These are phyloP conservation scores for Hyles lineata DNA, from an alignment of 2,888 invertebrate species.

Conservation along the genomic window DNA sequence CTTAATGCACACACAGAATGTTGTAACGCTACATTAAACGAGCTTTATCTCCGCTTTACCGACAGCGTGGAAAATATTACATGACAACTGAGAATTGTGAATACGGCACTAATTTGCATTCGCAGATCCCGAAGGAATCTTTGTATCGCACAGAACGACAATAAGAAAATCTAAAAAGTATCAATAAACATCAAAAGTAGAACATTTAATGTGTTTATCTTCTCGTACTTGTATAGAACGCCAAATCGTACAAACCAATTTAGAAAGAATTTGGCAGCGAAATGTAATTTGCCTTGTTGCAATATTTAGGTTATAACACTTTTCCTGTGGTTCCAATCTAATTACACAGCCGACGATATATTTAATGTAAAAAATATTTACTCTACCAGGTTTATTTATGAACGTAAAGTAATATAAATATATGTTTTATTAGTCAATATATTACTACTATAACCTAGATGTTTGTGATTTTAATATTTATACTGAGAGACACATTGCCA, in stretches of 20 bases:
- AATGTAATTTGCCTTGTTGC: background rate
- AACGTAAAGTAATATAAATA: background rate
- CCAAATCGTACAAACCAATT: background rate
- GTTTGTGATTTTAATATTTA: background rate
- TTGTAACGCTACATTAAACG: background rate
- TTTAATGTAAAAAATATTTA: slow-evolving; percentile 5
- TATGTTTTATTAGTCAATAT: background rate
- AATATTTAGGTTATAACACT: slow-evolving; percentile 4
- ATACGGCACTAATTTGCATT: slow-evolving; percentile 5
- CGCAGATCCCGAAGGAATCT: background rate
- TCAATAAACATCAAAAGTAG: background rate
- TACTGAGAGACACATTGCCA: background rate
- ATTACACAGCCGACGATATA: background rate
- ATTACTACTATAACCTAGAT: background rate
- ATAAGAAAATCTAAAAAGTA: background rate
- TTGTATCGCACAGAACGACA: background rate
- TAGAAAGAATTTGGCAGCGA: background rate
- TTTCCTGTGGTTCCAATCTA: slow-evolving; percentile 10
- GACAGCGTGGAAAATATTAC: slow-evolving; percentile 6
- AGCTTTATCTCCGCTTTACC: background rate
- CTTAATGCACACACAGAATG: background rate
- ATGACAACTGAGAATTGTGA: background rate
- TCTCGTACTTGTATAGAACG: background rate
- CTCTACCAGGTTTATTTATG: background rate
- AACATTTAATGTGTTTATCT: background rate